A percentile compares a stretch with the other conserved stretches of the same genome.
Conservation (phyloP, 2,888 invertebrate genomes). For the Athrips mouffetella region DNA sequence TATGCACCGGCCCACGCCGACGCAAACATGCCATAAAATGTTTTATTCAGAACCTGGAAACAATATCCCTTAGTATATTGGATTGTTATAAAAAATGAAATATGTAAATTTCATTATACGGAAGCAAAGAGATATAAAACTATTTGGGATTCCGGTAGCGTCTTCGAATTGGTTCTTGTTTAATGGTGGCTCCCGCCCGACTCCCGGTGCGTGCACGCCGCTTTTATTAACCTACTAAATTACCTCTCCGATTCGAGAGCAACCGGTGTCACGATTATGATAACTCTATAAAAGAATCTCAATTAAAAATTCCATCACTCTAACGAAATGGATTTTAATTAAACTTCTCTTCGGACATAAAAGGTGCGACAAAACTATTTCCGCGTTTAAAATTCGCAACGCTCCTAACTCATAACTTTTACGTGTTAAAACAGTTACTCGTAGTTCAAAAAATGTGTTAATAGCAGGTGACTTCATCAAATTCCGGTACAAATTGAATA, state of each 20-base stretch:
- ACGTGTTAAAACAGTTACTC: slow-evolving; percentile 2
- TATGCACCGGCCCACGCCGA: slow-evolving; percentile 58
- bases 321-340: too few relatives aligned
- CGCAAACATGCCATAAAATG: slow-evolving; percentile 66
- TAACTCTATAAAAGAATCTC: background rate
- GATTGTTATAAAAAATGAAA: slow-evolving; percentile 36
- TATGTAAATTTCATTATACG: slow-evolving; percentile 25
- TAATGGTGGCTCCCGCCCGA: slow-evolving; percentile 6
- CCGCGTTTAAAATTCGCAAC: slow-evolving; percentile 8
- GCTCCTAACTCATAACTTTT: background rate
- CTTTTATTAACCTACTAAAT: slow-evolving; percentile 2
- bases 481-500: slow-evolving; percentile 19
- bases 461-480: slow-evolving; percentile 16
- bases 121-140: slow-evolving; percentile 17
- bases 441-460: slow-evolving; percentile 8
- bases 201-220: slow-evolving; percentile 12
- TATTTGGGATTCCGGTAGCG: slow-evolving; percentile 21
- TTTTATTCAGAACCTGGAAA: slow-evolving; percentile 67
- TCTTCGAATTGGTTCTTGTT: slow-evolving; percentile 13
- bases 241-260: background rate
- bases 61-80: slow-evolving; percentile 59
- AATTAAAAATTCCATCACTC: background rate
- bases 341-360: too few relatives aligned
- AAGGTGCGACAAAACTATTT: background rate
- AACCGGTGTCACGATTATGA: slow-evolving; percentile 4